Conservation (phyloP, 2,888 invertebrate genomes). For the Panopea generosa region DNA sequence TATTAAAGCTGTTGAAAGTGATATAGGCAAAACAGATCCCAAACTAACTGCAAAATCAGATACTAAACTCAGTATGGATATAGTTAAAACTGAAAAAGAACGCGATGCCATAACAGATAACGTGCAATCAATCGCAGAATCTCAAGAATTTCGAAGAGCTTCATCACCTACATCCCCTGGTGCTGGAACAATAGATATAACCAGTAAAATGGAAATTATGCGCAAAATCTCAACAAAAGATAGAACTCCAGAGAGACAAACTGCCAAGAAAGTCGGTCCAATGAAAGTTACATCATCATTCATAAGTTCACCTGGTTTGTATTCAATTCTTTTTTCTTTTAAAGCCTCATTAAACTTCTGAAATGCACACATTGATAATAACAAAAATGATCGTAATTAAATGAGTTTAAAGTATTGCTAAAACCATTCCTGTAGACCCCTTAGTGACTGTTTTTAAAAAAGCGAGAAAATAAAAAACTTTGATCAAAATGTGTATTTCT, state of each 20-base stretch:
- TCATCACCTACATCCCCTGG: slow-evolving; percentile 15
- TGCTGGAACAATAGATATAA: slow-evolving; percentile 53
- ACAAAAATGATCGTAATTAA: no score
- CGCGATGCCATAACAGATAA: neutral
- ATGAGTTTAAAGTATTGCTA: no score
- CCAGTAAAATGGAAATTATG: slow-evolving; percentile 56
- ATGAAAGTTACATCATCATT: slow-evolving; percentile 50
- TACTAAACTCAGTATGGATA: neutral
- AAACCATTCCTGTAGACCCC: no score
- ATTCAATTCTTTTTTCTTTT: neutral
- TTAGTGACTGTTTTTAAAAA: no score
- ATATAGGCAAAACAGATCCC: slow-evolving; percentile 19
- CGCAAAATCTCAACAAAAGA: slow-evolving; percentile 56
- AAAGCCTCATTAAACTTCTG: no score
- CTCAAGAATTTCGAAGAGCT: slow-evolving; percentile 10
- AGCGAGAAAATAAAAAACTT: no score
- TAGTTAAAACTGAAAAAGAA: neutral
- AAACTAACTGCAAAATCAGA: slow-evolving; percentile 7
- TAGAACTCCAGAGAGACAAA: slow-evolving; percentile 55
- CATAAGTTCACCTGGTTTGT: neutral
- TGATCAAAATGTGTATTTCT: no score
- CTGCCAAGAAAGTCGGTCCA: slow-evolving; percentile 44
- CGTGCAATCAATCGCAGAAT: slow-evolving; percentile 23
- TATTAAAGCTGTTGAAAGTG: slow-evolving; percentile 63
- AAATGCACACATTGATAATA: no score